A percentile compares a stretch with the other conserved stretches of the same genome.
phyloP scores from a whole-genome alignment of 2,113 vertebrate species.

The Neopipo cinnamomea region DNA sequence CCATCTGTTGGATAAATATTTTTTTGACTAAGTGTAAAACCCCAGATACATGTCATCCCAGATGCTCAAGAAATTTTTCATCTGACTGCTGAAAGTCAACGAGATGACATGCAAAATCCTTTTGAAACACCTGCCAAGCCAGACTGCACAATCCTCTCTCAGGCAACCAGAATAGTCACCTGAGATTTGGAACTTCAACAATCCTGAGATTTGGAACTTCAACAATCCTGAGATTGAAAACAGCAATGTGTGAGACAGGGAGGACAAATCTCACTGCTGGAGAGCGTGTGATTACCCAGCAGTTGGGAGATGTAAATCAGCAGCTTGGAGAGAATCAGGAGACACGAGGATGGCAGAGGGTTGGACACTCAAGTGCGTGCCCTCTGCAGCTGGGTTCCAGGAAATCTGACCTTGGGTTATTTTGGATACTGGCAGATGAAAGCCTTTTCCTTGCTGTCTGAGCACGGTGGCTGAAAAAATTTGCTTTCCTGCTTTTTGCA shows the following conservation, averaged over 20 bases:
- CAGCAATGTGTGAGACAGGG: neutral
- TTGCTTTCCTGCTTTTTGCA: neutral
- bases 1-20: slow-evolving; percentile 57
- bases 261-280: neutral
- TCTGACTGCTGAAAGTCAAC: neutral
- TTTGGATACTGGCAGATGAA: slow-evolving; percentile 15
- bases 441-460: slow-evolving; percentile 2
- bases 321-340: neutral
- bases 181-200: neutral
- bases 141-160: neutral
- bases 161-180: neutral
- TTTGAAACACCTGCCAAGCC: neutral
- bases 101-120: neutral
- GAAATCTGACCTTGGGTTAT: slow-evolving; percentile 39
- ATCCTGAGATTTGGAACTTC: neutral
- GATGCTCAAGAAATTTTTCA: slow-evolving; percentile 14
- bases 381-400: neutral
- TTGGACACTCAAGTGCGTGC: neutral
- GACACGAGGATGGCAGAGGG: neutral
- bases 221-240: neutral
- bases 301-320: slow-evolving; percentile 51
- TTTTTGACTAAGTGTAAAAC: slow-evolving; percentile 47
- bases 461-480: neutral
- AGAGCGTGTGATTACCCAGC: neutral
- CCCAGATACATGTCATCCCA: neutral